Evolutionary conservation across 2,888 invertebrate species (phyloP), one percentile per base, ranked within the genome.

Genomic region (Eulithis prunata): DNA sequence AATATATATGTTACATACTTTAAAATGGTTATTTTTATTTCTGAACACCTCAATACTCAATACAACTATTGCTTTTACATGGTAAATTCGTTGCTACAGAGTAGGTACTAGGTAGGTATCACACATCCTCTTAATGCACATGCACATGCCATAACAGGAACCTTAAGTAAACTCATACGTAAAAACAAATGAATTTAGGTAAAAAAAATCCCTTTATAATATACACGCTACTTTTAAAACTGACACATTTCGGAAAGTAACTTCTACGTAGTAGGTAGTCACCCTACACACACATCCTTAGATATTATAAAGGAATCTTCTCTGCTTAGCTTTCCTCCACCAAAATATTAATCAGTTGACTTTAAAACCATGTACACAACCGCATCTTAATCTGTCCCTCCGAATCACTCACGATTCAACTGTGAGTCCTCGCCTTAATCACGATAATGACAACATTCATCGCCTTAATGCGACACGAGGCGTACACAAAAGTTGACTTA

Each of bases 1-100:
- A 96, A 96, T 96, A 96, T 95, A 95, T 96, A 96, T 96, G 96
- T 96, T 96, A 96, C 95, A 95, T 95, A 95, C 94, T 94, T 90
- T 87, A 86, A 89, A 78, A 85, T 75, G 81, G 67, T 81, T 80
- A 84, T 91, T 91, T 67, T 90, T 88, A 92, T 94, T 93, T 89
- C 75, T 68, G 14, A 36, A 41, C 5, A 66, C 54, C 52, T 21
- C 21, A 21, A 21, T 21, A 21, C 21, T 21, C 2, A 21, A 21
- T 1, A 21, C 21, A 21, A 1, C 2, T 21, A 1, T 21, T 21
- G 21, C 21, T 21, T 21, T 21, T 21, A 21, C 21, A 21, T 21
- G 2, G 21, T 21, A 21, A 21, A 1, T 21, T 21, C 1, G 21
- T 21, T 21, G 21, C 1, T 21, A 21, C 21, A 21, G 21, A 21